Evolutionary conservation across 2,113 vertebrate species (phyloP).

Genomic region (Odontophorus gujanensis): DNA sequence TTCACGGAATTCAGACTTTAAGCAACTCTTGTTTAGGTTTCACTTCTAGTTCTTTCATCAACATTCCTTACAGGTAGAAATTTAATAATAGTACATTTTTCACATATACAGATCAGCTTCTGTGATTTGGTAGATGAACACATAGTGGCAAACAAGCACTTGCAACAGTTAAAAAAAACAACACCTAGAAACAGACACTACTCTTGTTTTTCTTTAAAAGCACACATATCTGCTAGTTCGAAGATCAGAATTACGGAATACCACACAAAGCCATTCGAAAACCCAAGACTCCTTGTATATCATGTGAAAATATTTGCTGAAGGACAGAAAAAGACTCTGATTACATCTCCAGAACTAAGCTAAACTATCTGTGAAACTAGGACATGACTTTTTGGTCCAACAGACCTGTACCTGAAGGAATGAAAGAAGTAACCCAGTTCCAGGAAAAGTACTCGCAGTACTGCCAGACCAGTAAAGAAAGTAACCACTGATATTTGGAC

Average conservation of each 20-base stretch:
- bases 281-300: not conserved
- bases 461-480: not conserved
- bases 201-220: not conserved
- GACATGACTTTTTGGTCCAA: not conserved
- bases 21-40: not conserved
- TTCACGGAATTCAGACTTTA: not conserved
- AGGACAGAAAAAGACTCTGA: not conserved
- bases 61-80: not conserved
- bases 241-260: not conserved
- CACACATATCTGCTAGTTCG: not conserved
- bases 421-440: not conserved
- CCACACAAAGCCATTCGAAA: not conserved
- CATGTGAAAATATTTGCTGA: slow-evolving; percentile 6
- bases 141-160: not conserved
- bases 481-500: not conserved
- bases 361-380: not conserved
- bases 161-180: not conserved
- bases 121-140: accelerated
- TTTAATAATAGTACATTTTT: not conserved
- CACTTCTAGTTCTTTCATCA: not conserved
- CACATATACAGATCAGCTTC: not conserved
- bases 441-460: not conserved
- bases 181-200: not conserved
- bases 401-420: accelerated
- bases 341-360: not conserved